A percentile compares a stretch with the other conserved stretches of the same genome.
Evolutionary conservation across 2,113 vertebrate species (phyloP).

Genomic region (Lipotes vexillifer): DNA sequence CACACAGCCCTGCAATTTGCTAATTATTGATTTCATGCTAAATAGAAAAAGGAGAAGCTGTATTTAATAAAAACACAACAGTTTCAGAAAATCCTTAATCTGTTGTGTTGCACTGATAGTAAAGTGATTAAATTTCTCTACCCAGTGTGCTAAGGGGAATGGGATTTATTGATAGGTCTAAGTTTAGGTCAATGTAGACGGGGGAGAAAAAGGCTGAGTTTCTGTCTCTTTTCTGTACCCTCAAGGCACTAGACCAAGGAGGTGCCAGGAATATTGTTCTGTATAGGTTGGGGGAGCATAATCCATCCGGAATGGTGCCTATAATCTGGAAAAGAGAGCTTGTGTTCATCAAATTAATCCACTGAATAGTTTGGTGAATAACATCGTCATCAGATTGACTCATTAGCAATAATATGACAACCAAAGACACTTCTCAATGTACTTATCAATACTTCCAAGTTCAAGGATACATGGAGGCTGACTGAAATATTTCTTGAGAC

Average conservation of each 20-base stretch:
- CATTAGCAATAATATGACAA: not conserved
- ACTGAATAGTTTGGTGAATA: not conserved
- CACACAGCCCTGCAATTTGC: accelerated
- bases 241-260: too few species aligned
- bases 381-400: not conserved
- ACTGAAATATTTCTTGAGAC: not conserved
- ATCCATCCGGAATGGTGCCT: not conserved
- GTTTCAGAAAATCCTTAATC: not conserved
- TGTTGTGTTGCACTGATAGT: accelerated
- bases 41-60: not conserved
- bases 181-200: accelerated
- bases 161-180: accelerated
- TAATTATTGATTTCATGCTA: not conserved
- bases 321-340: not conserved
- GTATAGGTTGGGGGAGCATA: accelerated
- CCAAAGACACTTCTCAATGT: not conserved
- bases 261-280: not conserved
- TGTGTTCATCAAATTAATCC: not conserved
- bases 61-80: not conserved
- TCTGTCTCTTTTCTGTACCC: not conserved
- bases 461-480: not conserved
- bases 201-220: not conserved
- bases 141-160: too few species aligned
- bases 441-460: too few species aligned
- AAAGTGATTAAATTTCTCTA: too few species aligned